Evolutionary conservation across 2,888 invertebrate genomes (phyloP).

Genomic region (Leptinotarsa tumamoca): DNA sequence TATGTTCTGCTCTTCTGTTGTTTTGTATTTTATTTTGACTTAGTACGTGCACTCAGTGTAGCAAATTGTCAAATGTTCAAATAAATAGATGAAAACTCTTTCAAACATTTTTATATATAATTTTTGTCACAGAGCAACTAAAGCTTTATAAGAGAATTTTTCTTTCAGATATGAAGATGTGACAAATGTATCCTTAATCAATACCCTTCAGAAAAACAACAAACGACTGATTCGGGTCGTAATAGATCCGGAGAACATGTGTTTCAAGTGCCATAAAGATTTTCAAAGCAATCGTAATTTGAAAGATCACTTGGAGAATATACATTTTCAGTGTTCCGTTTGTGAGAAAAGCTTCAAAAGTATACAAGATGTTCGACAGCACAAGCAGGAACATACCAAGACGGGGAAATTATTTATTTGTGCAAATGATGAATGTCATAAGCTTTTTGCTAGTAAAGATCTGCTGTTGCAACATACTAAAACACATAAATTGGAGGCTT

Average conservation of each 20-base stretch:
- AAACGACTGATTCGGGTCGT: conserved; percentile 66
- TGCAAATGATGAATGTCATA: neutral
- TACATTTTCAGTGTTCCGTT: neutral
- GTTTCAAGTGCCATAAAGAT: neutral
- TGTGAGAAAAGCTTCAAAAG: neutral
- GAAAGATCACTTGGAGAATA: conserved; percentile 6
- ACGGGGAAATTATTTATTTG: neutral
- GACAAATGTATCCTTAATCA: conserved; percentile 66
- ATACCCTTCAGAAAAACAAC: conserved; percentile 66
- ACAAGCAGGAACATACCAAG: neutral
- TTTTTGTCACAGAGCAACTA: no score
- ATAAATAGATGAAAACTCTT: no score
- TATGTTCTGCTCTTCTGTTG: no score
- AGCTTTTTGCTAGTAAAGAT: neutral
- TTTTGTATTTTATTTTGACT: no score
- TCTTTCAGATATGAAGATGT: conserved; percentile 60
- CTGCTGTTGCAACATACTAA: conserved; percentile 8
- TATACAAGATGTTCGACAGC: neutral
- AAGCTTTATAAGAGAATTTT: neutral
- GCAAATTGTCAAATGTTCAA: no score
- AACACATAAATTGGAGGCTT: conserved; percentile 63
- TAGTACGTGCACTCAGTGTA: no score
- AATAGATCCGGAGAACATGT: conserved; percentile 47
- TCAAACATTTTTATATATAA: no score
- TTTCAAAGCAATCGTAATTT: neutral